phyloP scores from a whole-genome alignment of 2,797 vertebrate genomes.

The Hemibagrus guttatus region DNA sequence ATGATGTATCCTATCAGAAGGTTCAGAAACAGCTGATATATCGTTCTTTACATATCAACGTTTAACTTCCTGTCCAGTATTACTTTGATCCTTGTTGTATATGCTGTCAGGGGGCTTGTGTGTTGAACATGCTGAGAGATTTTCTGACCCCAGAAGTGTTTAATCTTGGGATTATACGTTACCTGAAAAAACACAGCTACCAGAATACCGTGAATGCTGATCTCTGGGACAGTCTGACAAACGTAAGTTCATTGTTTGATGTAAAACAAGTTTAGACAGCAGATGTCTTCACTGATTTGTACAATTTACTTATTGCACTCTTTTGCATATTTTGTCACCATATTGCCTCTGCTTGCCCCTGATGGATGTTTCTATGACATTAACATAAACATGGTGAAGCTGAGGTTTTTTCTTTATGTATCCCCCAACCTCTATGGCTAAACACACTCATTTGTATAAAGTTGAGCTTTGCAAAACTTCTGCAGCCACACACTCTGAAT shows the following conservation, averaged over 20 bases:
- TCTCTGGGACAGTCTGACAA: conserved; percentile 76
- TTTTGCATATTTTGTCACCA: neutral
- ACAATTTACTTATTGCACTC: neutral
- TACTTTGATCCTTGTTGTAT: neutral
- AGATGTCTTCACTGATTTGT: neutral
- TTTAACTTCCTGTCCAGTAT: neutral
- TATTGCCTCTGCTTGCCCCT: neutral
- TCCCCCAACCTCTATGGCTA: neutral
- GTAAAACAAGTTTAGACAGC: neutral
- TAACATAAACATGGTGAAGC: neutral
- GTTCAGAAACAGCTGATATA: conserved; percentile 56
- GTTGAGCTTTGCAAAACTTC: neutral
- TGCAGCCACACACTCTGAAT: neutral
- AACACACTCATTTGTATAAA: neutral
- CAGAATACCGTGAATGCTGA: conserved; percentile 75
- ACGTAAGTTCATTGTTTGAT: conserved; percentile 61
- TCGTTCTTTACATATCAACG: neutral
- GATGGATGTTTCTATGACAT: neutral
- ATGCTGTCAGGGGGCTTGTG: conserved; percentile 74
- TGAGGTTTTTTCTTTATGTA: neutral
- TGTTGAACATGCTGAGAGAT: conserved; percentile 80
- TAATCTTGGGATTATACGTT: conserved; percentile 73
- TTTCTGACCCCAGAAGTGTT: conserved; percentile 74
- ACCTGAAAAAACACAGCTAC: conserved; percentile 76
- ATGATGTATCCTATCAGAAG: conserved; percentile 81